A percentile compares a stretch with the other conserved stretches of the same genome.
Conservation (phyloP, 30 jellyfish, hydroid and myxozoan genomes). For the Hydractinia echinata region DNA sequence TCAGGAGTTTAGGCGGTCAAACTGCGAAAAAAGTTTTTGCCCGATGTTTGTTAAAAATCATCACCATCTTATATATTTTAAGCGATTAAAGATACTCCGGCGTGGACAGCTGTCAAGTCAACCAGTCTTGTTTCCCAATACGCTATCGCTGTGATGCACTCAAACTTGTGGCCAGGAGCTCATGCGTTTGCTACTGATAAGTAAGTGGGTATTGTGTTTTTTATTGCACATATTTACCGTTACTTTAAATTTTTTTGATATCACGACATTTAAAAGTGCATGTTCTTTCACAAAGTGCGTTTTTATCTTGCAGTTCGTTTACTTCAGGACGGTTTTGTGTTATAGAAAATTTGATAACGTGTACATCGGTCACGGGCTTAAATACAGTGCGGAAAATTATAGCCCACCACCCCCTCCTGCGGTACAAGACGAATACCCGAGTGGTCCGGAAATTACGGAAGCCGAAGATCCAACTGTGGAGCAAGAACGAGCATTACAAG, state of each 20-base stretch:
- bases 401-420: constrained; percentile 97
- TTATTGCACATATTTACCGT: no score
- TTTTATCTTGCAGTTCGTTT: background rate
- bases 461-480: constrained; percentile 95
- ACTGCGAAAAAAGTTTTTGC: no score
- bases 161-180: constrained; percentile 99
- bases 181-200: constrained; percentile 85
- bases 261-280: background rate
- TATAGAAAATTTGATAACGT: constrained; percentile 65
- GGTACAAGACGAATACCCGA: constrained; percentile 89
- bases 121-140: constrained; percentile 68
- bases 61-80: background rate
- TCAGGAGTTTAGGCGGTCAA: no score
- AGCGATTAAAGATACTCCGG: constrained; percentile 76
- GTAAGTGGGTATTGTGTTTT: constrained; percentile 27
- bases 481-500: constrained; percentile 85
- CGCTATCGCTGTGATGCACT: constrained; percentile 86
- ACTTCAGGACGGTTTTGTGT: no score
- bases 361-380: constrained; percentile 85
- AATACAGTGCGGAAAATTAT: constrained; percentile 71
- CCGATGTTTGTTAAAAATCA: no score
- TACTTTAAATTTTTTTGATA: background rate
- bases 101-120: constrained; percentile 82
- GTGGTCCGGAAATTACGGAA: constrained; percentile 87
- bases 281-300: no score